Evolutionary conservation across 2,888 invertebrate species (phyloP), one percentile per base, ranked within the genome.

Genomic region (Luperina testacea): DNA sequence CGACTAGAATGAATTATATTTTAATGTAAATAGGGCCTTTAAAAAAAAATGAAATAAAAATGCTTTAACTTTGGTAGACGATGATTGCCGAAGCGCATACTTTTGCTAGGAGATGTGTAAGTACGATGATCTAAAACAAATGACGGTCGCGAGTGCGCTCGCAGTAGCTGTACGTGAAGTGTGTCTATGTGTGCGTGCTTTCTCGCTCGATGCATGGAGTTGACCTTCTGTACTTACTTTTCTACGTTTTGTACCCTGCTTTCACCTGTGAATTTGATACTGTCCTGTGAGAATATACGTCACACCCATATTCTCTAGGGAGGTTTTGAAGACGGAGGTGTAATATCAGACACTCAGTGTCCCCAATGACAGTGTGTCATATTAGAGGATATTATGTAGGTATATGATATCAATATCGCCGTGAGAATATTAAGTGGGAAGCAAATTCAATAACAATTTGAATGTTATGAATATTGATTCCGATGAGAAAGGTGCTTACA

Each of bases 311-410:
- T 65, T 77, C 84, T 59, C 75, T 27, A 68, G 69, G 64, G 84
- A 76, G 70, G 64, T 84, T 67, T n/a, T 4, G 67, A 71, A 83
- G 57, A 75, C 59, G 48, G 42, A 70, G 75, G 84, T 83, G 84
- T 83, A 83, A 84, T 87, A 78, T 87, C 80, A 71, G 70, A 69
- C 59, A 67, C 69, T 83, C 32, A 24, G 45, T 68, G 27, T 71
- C 77, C 72, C 74, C 32, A 24, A 15, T 68, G 84, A 32, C 78
- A 59, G 48, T 32, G 51, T 71, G 65, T 38, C 42, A 38, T 48
- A 27, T 67, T 32, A 67, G 32, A 61, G 53, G 24, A 71, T 70
- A 61, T 79, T 48, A 69, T 61, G 61, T n/a, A n/a, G n/a, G n/a
- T 82, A 45, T 82, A 45, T 32, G 45, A 53, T 69, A 42, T 69